A percentile compares a stretch with the other conserved stretches of the same genome.
Evolutionary conservation across 2,113 vertebrate genomes (phyloP).

Genomic region (Argyrosomus japonicus): DNA sequence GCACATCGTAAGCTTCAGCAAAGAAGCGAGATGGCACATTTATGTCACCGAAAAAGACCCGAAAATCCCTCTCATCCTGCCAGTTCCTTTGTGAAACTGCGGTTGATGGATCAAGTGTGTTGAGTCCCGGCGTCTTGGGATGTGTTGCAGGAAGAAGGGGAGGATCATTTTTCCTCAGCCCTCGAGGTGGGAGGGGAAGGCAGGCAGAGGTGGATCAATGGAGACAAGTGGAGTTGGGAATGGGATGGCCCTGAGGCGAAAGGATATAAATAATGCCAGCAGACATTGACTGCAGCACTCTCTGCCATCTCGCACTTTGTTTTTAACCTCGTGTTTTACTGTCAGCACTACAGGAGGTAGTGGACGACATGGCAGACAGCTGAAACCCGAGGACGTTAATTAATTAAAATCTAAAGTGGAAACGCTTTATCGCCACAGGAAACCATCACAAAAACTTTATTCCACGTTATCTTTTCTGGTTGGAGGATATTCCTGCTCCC

Average conservation of each 20-base stretch:
- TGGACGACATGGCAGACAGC: not conserved
- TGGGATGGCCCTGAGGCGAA: slow-evolving; percentile 69
- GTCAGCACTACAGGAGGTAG: slow-evolving; percentile 15
- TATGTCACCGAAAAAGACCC: slow-evolving; percentile 48
- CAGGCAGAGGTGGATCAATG: slow-evolving; percentile 72
- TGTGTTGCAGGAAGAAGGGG: slow-evolving; percentile 47
- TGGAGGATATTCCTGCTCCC: not conserved
- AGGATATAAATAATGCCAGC: slow-evolving; percentile 73
- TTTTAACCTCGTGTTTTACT: slow-evolving; percentile 45
- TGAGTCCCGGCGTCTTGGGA: slow-evolving; percentile 61
- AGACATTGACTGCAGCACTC: slow-evolving; percentile 64
- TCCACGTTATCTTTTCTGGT: not conserved
- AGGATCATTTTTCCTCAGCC: slow-evolving; percentile 62
- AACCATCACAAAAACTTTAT: not conserved
- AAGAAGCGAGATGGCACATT: slow-evolving; percentile 22
- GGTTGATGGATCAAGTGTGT: slow-evolving; percentile 61
- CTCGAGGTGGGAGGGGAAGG: slow-evolving; percentile 23
- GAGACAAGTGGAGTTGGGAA: slow-evolving; percentile 71
- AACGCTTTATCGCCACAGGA: slow-evolving; percentile 19
- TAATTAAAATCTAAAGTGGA: slow-evolving; percentile 19
- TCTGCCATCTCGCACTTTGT: slow-evolving; percentile 47
- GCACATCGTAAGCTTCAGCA: slow-evolving; percentile 19
- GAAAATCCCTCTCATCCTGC: slow-evolving; percentile 47
- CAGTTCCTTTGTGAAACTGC: slow-evolving; percentile 46
- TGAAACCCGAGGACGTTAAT: not conserved